Base-by-base conservation (phyloP, 2,888 invertebrate genomes). In the Caenorhabditis wallacei region DNA sequence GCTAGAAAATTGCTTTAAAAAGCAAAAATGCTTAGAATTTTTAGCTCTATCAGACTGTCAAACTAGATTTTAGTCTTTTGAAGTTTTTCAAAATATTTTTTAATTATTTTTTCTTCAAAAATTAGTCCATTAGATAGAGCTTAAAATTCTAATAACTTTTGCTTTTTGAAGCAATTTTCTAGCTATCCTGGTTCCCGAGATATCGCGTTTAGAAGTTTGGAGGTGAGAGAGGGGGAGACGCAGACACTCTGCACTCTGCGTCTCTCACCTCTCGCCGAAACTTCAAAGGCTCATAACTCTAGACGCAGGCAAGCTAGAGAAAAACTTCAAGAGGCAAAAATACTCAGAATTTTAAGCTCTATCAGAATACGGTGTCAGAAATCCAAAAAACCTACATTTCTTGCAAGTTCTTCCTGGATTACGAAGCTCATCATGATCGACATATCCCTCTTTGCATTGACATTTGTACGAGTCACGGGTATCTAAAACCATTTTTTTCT, bases 401-500 rank as follows among this genome's bases (percentile, higher is more conserved):
- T 88, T 80, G 84, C 90, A 90, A 69, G 85, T 82, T 43, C 90
- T 83, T 75, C 90, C 90, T 8, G 90, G 90, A 79, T 90, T 89
- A 10, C 88, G 70, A 13, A 90, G 80, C 74, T 88, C 88, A 78
- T 90, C 89, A 64, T 84, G 69, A 82, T 92, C 92, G 2, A 87
- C 86, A 61, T 84, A 92, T 43, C 91, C 91, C n/a, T 88, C 87
- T 40, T 90, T 89, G 81, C 92, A 92, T 63, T 85, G 82, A 71
- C 92, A 92, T 53, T 86, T 88, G 88, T 88, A 91, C 24, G 88
- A 85, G 69, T 90, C 90, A 1, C 87, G 56, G 18, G 88, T 88
- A 59, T 88, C 92, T 68, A n/a, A 35, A 64, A 64, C 30, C 2
- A 43, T 20, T 61, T 22, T 4, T n/a, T n/a, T n/a, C n/a, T n/a